These are phyloP conservation scores for Eptatretus atami DNA, from an alignment of 2,797 vertebrate species.

Conservation along the genomic window DNA sequence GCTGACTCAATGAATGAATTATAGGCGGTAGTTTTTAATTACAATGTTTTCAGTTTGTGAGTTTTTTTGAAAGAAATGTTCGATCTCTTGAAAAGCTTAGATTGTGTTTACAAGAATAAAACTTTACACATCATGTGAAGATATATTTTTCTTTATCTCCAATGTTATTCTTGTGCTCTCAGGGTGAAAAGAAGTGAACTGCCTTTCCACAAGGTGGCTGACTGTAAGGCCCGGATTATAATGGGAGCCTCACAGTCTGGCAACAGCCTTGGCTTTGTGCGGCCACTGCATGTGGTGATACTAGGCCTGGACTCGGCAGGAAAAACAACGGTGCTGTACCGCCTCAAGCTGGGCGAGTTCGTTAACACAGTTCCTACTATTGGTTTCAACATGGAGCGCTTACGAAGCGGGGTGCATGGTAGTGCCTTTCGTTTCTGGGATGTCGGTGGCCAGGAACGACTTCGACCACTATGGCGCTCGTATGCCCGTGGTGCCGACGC, in stretches of 20 bases:
- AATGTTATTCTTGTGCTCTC: no score
- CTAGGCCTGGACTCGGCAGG: constrained; percentile 79
- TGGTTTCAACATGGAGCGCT: constrained; percentile 83
- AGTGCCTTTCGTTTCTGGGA: constrained; percentile 98
- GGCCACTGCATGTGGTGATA: constrained; percentile 89
- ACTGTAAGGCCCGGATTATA: constrained; percentile 3
- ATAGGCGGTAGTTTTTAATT: no score
- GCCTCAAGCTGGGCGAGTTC: constrained; percentile 85
- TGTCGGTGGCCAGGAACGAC: constrained; percentile 83
- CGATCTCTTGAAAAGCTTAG: no score
- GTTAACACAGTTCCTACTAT: constrained; percentile 94
- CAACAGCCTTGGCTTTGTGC: constrained; percentile 37
- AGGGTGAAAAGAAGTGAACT: no score
- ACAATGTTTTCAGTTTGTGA: no score
- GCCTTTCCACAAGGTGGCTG: no score
- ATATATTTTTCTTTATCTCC: no score
- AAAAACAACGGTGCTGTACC: constrained; percentile 76
- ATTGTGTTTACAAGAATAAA: no score
- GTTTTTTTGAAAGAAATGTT: no score
- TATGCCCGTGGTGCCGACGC: constrained; percentile 90
- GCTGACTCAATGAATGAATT: no score
- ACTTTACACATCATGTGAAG: no score
- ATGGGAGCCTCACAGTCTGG: constrained; percentile 24
- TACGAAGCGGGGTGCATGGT: constrained; percentile 51
- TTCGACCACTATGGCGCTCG: constrained; percentile 85